phyloP scores from a whole-genome alignment of 2,113 vertebrate species.

The Catharus minimus region DNA sequence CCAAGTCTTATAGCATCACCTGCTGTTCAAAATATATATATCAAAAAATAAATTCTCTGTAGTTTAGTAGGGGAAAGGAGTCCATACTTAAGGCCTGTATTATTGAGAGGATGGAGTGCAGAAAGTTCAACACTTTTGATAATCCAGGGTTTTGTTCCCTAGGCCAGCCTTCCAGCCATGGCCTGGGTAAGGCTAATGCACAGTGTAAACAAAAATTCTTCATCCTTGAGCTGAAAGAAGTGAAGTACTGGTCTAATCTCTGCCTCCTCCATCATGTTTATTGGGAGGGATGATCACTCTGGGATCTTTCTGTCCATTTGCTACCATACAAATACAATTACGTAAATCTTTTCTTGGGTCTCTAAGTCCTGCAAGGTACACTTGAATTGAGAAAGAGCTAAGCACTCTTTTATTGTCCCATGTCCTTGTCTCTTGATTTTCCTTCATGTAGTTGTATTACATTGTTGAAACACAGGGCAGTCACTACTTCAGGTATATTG shows the following conservation, averaged over 20 bases:
- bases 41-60: not conserved
- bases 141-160: not conserved
- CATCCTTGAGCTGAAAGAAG: not conserved
- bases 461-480: not conserved
- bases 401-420: not conserved
- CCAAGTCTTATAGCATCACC: slow-evolving; percentile 70
- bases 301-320: not conserved
- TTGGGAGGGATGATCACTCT: not conserved
- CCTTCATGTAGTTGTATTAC: not conserved
- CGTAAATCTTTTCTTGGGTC: not conserved
- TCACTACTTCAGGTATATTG: not conserved
- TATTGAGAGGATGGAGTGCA: not conserved
- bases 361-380: not conserved
- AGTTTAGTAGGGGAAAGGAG: fast-evolving
- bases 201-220: not conserved
- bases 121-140: not conserved
- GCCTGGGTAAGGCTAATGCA: not conserved
- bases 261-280: not conserved
- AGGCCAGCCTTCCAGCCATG: not conserved
- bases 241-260: not conserved
- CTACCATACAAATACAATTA: not conserved
- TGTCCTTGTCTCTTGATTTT: not conserved
- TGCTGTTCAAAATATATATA: slow-evolving; percentile 40
- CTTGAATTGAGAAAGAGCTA: not conserved
- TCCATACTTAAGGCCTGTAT: not conserved